Evolutionary conservation across 2,888 invertebrate genomes (phyloP).

Genomic region (Epirrhoe alternata): DNA sequence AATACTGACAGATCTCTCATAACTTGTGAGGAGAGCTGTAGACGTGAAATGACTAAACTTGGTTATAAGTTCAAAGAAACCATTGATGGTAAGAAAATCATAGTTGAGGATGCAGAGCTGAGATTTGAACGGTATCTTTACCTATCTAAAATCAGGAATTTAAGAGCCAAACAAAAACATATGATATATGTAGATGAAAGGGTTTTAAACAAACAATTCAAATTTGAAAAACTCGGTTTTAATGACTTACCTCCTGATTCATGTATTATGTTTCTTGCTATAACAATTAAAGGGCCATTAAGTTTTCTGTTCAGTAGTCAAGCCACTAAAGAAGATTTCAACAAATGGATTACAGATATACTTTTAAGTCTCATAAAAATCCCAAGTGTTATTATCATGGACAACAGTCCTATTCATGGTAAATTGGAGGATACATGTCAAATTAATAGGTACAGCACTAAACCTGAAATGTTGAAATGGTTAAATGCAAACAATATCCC

Average conservation of each 20-base stretch:
- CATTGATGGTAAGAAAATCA: constrained; percentile 39
- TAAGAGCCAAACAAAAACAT: constrained; percentile 39
- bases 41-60: constrained; percentile 43
- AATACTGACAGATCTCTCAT: constrained; percentile 25
- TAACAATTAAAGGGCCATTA: constrained; percentile 50
- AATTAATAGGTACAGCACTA: constrained; percentile 59
- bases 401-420: constrained; percentile 53
- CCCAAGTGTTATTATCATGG: constrained; percentile 58
- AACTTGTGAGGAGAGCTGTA: constrained; percentile 25
- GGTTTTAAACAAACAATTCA: constrained; percentile 45
- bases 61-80: constrained; percentile 52
- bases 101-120: constrained; percentile 60
- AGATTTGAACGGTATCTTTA: constrained; percentile 60
- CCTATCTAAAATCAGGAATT: constrained; percentile 53
- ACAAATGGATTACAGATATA: constrained; percentile 62
- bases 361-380: constrained; percentile 49
- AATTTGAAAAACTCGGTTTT: constrained; percentile 44
- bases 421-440: constrained; percentile 32
- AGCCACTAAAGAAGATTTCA: constrained; percentile 49
- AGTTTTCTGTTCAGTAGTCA: constrained; percentile 55
- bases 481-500: constrained; percentile 58
- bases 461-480: constrained; percentile 59
- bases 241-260: constrained; percentile 17
- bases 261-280: constrained; percentile 49
- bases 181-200: constrained; percentile 61